Evolutionary conservation across 2,113 vertebrate genomes (phyloP).

Genomic region (Chloroceryle aenea): DNA sequence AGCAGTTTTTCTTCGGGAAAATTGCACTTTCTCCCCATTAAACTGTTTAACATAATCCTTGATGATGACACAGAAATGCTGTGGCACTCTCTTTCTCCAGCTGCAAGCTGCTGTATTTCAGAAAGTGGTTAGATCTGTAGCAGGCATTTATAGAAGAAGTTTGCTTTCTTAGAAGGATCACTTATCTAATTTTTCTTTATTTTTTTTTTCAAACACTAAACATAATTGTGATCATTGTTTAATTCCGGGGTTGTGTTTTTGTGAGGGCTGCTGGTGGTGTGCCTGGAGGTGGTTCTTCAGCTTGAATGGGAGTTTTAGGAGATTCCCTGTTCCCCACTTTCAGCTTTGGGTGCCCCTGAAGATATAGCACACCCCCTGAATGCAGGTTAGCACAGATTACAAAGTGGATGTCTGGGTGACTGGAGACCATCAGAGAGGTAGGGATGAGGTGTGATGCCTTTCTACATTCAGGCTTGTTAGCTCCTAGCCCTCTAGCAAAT

Average conservation of each 20-base stretch:
- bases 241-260: not conserved
- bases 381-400: not conserved
- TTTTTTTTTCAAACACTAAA: not conserved
- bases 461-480: not conserved
- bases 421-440: not conserved
- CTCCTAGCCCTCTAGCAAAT: not conserved
- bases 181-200: constrained; percentile 26
- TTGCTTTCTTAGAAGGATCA: constrained; percentile 23
- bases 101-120: not conserved
- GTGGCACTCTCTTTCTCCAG: constrained; percentile 15
- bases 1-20: not conserved
- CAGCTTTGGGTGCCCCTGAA: not conserved
- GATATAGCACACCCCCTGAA: not conserved
- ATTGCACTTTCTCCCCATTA: not conserved
- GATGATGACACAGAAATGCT: not conserved
- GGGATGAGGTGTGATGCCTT: not conserved
- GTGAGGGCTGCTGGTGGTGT: not conserved
- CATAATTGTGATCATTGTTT: not conserved
- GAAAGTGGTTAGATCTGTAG: constrained; percentile 11
- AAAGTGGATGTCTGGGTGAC: not conserved
- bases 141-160: constrained; percentile 8
- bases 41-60: constrained; percentile 22
- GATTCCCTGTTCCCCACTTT: not conserved
- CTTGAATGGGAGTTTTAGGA: not conserved
- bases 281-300: not conserved